Conservation (phyloP, 1,140 invertebrate species). For the Diachasma alloeum region DNA sequence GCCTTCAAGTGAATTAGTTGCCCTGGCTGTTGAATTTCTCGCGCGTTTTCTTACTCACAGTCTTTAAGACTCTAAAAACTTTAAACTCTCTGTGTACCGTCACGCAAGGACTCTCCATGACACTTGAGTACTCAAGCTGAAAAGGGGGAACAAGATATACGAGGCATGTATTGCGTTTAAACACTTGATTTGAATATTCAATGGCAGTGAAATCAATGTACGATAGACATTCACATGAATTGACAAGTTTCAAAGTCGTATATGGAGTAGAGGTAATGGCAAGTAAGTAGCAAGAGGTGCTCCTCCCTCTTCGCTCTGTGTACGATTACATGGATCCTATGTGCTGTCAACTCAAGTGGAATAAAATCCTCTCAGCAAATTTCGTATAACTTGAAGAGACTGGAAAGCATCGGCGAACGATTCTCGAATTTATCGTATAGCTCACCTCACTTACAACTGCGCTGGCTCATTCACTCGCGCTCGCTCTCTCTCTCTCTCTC, state of each 20-base stretch:
- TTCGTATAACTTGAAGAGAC: conserved; percentile 12
- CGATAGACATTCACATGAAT: conserved; percentile 1
- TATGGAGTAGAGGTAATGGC: neutral
- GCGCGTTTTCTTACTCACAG: neutral
- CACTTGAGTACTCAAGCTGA: neutral
- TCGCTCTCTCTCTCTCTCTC: neutral
- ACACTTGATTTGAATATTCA: conserved; percentile 4
- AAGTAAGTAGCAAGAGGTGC: neutral
- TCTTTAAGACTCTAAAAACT: neutral
- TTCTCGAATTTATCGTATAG: conserved; percentile 28
- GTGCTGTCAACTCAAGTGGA: conserved; percentile 11
- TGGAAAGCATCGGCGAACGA: conserved; percentile 12
- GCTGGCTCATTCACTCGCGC: neutral
- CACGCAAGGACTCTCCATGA: neutral
- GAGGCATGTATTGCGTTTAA: neutral
- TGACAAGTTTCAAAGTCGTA: neutral
- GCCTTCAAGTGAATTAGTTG: conserved; percentile 21
- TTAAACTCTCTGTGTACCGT: neutral
- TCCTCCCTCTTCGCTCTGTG: neutral
- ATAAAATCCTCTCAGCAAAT: conserved; percentile 13
- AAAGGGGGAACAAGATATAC: neutral
- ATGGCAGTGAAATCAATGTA: neutral
- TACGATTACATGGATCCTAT: neutral
- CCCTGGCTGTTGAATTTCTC: conserved; percentile 21
- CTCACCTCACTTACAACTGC: neutral